Conservation (phyloP, 2,888 invertebrate genomes). For the Eupithecia subfuscata region DNA sequence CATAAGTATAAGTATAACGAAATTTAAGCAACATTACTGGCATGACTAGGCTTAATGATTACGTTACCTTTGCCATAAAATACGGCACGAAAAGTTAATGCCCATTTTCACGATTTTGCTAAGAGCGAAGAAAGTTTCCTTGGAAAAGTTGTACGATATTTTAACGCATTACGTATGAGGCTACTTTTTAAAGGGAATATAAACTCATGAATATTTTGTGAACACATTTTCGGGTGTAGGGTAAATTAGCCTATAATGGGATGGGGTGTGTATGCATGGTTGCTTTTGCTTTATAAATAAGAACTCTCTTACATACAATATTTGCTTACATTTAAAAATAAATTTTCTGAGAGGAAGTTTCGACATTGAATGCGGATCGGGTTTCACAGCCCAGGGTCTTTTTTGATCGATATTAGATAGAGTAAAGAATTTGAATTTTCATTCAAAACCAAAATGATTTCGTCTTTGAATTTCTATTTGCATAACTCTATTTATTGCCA, state of each 20-base stretch:
- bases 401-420: neutral
- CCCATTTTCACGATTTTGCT: slow-evolving; percentile 47
- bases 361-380: neutral
- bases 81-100: slow-evolving; percentile 34
- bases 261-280: slow-evolving; percentile 14
- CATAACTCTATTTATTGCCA: neutral
- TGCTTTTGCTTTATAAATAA: slow-evolving; percentile 14
- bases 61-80: neutral
- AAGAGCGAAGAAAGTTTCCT: slow-evolving; percentile 48
- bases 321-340: no score
- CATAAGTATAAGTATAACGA: neutral
- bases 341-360: neutral
- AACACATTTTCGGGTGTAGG: slow-evolving; percentile 35
- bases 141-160: no score
- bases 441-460: neutral
- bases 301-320: neutral
- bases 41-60: slow-evolving; percentile 4
- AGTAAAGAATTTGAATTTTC: no score
- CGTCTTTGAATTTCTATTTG: neutral
- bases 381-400: neutral
- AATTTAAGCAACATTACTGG: neutral
- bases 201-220: slow-evolving; percentile 45
- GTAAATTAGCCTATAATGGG: slow-evolving; percentile 34
- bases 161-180: no score
- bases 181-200: no score